Evolutionary conservation across 2,888 invertebrate genomes (phyloP).

Genomic region (Anarsia innoxiella): DNA sequence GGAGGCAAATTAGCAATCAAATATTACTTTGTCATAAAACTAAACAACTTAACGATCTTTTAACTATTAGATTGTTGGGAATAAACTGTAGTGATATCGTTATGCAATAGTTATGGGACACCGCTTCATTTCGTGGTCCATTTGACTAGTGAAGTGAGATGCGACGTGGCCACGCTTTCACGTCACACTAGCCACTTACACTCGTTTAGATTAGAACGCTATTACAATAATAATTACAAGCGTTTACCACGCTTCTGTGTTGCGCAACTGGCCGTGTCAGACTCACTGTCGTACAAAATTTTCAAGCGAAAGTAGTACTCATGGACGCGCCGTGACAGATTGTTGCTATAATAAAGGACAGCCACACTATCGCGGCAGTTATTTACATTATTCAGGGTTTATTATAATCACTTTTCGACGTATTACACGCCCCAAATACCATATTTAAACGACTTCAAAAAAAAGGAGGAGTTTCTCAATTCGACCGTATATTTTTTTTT

Average conservation of each 20-base stretch:
- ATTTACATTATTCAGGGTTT: neutral
- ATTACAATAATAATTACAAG: conserved; percentile 62
- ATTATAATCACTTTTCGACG: too few relatives aligned
- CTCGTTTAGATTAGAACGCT: conserved; percentile 53
- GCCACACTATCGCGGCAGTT: neutral
- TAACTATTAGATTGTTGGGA: too few relatives aligned
- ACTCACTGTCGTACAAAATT: conserved; percentile 49
- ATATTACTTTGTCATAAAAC: too few relatives aligned
- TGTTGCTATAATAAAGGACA: conserved; percentile 11
- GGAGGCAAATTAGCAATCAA: too few relatives aligned
- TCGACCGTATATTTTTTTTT: too few relatives aligned
- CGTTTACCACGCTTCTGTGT: conserved; percentile 44
- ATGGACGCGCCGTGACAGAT: conserved; percentile 27
- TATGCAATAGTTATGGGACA: neutral
- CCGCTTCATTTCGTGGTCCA: neutral
- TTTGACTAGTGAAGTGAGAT: conserved; percentile 18
- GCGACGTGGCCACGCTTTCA: conserved; percentile 32
- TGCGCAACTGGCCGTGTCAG: conserved; percentile 36
- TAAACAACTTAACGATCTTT: too few relatives aligned
- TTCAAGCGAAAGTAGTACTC: conserved; percentile 54
- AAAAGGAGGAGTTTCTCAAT: too few relatives aligned
- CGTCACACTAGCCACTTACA: conserved; percentile 32
- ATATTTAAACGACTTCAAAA: too few relatives aligned
- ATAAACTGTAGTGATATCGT: too few relatives aligned
- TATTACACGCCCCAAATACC: too few relatives aligned